Conservation (phyloP, 2,113 vertebrate genomes). For the Zosterops borbonicus region DNA sequence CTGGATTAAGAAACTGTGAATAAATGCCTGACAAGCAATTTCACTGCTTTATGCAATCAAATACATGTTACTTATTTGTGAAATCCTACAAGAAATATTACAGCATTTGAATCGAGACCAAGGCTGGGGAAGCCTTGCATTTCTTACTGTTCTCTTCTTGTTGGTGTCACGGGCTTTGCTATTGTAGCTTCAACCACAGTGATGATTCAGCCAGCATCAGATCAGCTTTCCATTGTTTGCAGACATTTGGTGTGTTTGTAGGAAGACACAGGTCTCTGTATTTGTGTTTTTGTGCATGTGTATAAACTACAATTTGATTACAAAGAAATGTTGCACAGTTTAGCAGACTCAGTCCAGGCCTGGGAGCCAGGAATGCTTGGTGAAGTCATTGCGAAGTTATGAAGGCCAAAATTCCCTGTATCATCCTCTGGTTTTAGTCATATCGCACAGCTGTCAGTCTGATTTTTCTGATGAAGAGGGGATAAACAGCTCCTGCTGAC, state of each 20-base stretch:
- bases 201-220: neutral
- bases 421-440: neutral
- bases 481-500: neutral
- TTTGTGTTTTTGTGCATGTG: neutral
- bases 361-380: neutral
- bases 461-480: neutral
- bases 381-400: constrained; percentile 28
- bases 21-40: neutral
- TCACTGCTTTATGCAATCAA: neutral
- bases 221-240: neutral
- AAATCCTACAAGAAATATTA: neutral
- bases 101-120: neutral
- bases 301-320: neutral
- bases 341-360: neutral
- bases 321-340: neutral
- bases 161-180: accelerated
- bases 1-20: neutral
- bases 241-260: accelerated
- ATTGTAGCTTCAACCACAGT: accelerated
- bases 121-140: neutral
- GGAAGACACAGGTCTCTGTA: neutral
- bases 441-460: neutral
- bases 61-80: neutral
- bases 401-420: constrained; percentile 1
- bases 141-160: neutral